These are phyloP conservation scores for Corythoichthys intestinalis DNA, from an alignment of 2,113 vertebrate species.

Conservation along the genomic window DNA sequence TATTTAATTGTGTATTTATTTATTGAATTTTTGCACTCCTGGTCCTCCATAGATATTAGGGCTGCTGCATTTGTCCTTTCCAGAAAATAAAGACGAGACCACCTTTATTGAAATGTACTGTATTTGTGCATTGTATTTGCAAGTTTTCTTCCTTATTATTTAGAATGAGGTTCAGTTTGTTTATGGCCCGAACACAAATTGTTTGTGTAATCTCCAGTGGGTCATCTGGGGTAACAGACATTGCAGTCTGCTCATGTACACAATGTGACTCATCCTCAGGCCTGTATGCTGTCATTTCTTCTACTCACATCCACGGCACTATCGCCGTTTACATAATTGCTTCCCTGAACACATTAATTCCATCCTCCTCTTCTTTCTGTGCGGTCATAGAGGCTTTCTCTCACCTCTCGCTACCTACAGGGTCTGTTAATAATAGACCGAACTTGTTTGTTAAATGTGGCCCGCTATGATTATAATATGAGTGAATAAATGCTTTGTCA, in stretches of 20 bases:
- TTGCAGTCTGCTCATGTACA: slow-evolving; percentile 16
- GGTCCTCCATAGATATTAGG: neutral
- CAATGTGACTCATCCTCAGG: slow-evolving; percentile 38
- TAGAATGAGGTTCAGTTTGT: slow-evolving; percentile 6
- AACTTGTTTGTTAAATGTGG: slow-evolving; percentile 26
- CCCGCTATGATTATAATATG: slow-evolving; percentile 31
- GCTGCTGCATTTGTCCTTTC: neutral
- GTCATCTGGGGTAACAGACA: slow-evolving; percentile 48
- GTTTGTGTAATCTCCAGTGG: slow-evolving; percentile 22
- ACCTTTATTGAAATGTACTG: no score
- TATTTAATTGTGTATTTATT: no score
- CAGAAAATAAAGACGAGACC: neutral
- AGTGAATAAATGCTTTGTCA: slow-evolving; percentile 30
- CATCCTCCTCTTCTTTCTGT: slow-evolving; percentile 32
- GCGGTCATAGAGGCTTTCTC: slow-evolving; percentile 22
- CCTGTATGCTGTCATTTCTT: slow-evolving; percentile 34
- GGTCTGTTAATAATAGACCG: slow-evolving; percentile 27
- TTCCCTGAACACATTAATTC: slow-evolving; percentile 42
- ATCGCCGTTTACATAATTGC: slow-evolving; percentile 51
- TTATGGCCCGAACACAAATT: neutral
- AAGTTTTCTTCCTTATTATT: neutral
- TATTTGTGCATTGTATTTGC: no score
- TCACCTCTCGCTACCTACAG: slow-evolving; percentile 15
- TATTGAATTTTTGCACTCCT: no score
- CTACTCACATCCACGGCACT: slow-evolving; percentile 36